Evolutionary conservation across 2,888 invertebrate genomes (phyloP).

Genomic region (Ariolimax columbianus): DNA sequence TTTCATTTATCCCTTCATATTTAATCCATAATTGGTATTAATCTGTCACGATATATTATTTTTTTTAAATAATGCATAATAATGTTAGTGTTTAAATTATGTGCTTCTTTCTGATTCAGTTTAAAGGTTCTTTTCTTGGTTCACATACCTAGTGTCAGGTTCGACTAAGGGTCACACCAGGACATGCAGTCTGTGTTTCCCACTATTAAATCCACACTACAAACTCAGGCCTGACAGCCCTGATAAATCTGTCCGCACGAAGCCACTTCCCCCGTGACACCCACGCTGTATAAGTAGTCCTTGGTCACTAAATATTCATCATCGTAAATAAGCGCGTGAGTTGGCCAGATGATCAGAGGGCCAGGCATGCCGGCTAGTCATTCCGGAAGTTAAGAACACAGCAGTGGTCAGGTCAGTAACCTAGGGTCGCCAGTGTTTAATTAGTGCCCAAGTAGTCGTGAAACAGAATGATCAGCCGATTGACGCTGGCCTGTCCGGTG

Average conservation of each 20-base stretch:
- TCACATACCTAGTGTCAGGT: too few relatives aligned
- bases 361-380: background rate
- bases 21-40: too few relatives aligned
- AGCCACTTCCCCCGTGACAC: background rate
- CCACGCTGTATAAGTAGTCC: background rate
- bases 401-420: background rate
- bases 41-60: too few relatives aligned
- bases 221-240: background rate
- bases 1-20: too few relatives aligned
- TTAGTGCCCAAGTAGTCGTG: background rate
- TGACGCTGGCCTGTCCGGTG: slow-evolving; percentile 17
- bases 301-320: background rate
- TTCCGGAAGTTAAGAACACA: background rate
- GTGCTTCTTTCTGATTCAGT: too few relatives aligned
- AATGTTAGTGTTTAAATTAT: too few relatives aligned
- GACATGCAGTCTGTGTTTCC: background rate
- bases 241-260: background rate
- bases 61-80: too few relatives aligned
- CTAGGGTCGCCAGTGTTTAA: slow-evolving; percentile 9
- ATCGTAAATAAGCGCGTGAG: background rate
- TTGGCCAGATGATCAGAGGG: background rate
- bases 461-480: slow-evolving; percentile 10
- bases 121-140: too few relatives aligned
- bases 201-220: background rate
- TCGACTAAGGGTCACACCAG: background rate